These are phyloP conservation scores for Percopsis omiscomaycus DNA, from an alignment of 2,797 vertebrate genomes.

Conservation along the genomic window DNA sequence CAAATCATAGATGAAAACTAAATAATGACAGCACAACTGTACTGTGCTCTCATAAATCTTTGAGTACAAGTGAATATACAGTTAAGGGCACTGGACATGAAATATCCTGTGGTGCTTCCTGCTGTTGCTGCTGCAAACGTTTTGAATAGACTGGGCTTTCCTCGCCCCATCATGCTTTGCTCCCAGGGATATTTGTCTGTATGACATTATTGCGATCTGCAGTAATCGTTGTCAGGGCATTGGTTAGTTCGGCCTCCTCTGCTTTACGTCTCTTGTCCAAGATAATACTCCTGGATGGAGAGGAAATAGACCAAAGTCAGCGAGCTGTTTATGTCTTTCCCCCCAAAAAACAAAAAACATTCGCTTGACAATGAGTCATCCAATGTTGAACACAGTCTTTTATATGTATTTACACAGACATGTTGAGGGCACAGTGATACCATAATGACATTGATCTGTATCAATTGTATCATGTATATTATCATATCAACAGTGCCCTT, in stretches of 20 bases:
- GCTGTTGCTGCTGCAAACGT: conserved; percentile 76
- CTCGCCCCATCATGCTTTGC: conserved; percentile 88
- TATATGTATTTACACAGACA: neutral
- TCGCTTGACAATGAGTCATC: neutral
- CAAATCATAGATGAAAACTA: conserved; percentile 48
- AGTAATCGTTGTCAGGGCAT: conserved; percentile 80
- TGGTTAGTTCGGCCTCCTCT: conserved; percentile 83
- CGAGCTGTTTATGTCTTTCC: neutral
- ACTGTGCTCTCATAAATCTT: conserved; percentile 79
- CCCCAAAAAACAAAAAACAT: conserved; percentile 1
- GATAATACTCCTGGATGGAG: conserved; percentile 82
- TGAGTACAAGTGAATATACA: conserved; percentile 74
- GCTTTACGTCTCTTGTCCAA: conserved; percentile 82
- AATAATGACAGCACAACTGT: conserved; percentile 72
- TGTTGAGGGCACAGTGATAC: neutral
- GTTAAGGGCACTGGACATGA: conserved; percentile 93
- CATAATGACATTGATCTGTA: conserved; percentile 31
- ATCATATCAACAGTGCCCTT: conserved; percentile 16
- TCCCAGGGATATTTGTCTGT: conserved; percentile 86
- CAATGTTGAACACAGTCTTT: neutral
- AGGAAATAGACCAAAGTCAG: conserved; percentile 34
- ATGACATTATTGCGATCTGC: conserved; percentile 87
- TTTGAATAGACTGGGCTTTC: conserved; percentile 33
- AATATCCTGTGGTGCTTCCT: conserved; percentile 75
- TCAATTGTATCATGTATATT: conserved; percentile 17